phyloP scores from a whole-genome alignment of 2,113 vertebrate genomes.

The Gymnarchus niloticus region DNA sequence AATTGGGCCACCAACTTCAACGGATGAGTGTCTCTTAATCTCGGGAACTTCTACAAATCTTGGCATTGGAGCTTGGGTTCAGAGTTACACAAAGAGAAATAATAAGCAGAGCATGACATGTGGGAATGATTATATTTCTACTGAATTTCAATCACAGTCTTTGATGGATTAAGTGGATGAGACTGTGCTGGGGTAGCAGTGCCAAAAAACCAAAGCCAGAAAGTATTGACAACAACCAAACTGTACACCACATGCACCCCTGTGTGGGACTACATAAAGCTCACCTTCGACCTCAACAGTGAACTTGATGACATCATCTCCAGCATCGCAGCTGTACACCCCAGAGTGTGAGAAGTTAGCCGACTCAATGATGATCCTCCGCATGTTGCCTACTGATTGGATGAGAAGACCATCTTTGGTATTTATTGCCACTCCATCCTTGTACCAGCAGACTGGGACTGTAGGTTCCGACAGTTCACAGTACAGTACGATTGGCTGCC shows the following conservation, averaged over 20 bases:
- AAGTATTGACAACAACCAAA: too few species aligned
- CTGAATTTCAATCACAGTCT: too few species aligned
- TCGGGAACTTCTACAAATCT: constrained; percentile 30
- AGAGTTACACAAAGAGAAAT: background rate
- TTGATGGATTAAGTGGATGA: background rate
- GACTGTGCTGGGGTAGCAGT: background rate
- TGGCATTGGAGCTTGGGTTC: constrained; percentile 22
- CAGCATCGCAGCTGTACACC: constrained; percentile 60
- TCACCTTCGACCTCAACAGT: constrained; percentile 61
- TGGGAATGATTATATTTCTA: background rate
- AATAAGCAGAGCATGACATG: background rate
- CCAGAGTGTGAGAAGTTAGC: constrained; percentile 58
- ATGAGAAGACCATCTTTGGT: constrained; percentile 48
- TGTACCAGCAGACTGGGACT: constrained; percentile 57
- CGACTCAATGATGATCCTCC: constrained; percentile 61
- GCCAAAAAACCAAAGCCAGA: background rate
- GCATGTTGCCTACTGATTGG: constrained; percentile 64
- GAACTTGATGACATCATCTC: constrained; percentile 55
- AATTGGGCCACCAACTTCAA: constrained; percentile 32
- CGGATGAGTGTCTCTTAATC: constrained; percentile 13
- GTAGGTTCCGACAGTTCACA: constrained; percentile 60
- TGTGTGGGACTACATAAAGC: constrained; percentile 35
- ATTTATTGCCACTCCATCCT: constrained; percentile 55
- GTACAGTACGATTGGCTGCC: constrained; percentile 60
- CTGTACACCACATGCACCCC: too few species aligned